Percentiles rank a stretch among this genome's conserved stretches.
Evolutionary conservation across 2,113 vertebrate species (phyloP).

Genomic region (Myotis davidii): DNA sequence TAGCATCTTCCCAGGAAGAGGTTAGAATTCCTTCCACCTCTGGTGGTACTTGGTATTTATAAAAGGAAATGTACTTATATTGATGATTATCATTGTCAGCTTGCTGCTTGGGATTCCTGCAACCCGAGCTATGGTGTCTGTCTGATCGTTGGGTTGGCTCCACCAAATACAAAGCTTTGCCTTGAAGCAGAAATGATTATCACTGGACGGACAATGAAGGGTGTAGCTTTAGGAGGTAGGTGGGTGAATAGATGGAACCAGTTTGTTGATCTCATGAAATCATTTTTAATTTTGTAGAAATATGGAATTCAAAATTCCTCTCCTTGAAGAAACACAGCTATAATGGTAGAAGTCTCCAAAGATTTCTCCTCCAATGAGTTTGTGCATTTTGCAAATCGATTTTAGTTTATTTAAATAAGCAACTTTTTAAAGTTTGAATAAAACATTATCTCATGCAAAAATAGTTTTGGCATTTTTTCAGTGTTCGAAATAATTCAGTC

Average conservation of each 20-base stretch:
- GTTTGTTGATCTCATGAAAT: background rate
- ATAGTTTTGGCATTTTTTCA: background rate
- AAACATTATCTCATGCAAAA: background rate
- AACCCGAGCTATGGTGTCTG: conserved; percentile 83
- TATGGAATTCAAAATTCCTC: background rate
- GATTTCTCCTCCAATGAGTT: background rate
- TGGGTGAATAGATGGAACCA: background rate
- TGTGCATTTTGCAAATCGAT: background rate
- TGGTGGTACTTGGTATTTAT: background rate
- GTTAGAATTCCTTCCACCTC: background rate
- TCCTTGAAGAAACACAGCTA: too few species aligned
- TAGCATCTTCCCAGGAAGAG: background rate
- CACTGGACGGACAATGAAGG: conserved; percentile 85
- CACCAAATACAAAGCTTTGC: conserved; percentile 62
- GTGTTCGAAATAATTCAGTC: background rate
- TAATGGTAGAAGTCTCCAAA: too few species aligned
- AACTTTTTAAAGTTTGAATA: background rate
- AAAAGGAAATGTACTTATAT: background rate
- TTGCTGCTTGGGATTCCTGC: conserved; percentile 86
- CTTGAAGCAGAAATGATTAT: conserved; percentile 77
- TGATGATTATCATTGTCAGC: conserved; percentile 74
- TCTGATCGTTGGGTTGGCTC: conserved; percentile 81
- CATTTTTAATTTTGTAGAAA: background rate
- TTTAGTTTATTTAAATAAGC: background rate
- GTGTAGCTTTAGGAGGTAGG: conserved; percentile 87